Evolutionary conservation across 2,888 invertebrate genomes (phyloP).

Genomic region (Neocrepidodera transversa): DNA sequence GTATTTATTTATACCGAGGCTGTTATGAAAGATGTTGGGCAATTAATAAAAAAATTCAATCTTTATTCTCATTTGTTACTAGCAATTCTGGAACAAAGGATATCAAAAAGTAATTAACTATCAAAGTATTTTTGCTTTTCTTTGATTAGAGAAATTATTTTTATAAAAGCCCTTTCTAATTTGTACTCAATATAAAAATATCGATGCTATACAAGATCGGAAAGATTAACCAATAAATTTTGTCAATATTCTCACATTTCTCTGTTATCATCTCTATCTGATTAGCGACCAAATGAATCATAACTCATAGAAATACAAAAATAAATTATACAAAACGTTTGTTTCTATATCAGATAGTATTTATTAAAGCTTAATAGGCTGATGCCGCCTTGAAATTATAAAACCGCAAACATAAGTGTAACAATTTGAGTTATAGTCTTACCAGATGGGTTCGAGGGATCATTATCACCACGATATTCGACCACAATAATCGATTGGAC

Average conservation of each 20-base stretch:
- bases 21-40: conserved; percentile 50
- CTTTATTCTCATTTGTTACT: conserved; percentile 47
- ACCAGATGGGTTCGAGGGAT: conserved; percentile 54
- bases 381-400: conserved; percentile 57
- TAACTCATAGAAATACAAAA: conserved; percentile 28
- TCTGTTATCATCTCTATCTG: conserved; percentile 11
- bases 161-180: too few species aligned
- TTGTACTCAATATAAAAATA: too few species aligned
- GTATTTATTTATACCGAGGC: conserved; percentile 57
- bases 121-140: too few species aligned
- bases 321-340: conserved; percentile 36
- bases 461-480: conserved; percentile 57
- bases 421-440: conserved; percentile 57
- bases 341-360: conserved; percentile 44
- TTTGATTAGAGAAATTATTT: too few species aligned
- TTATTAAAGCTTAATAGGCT: conserved; percentile 50
- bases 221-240: conserved; percentile 1
- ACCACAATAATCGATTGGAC: conserved; percentile 60
- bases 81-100: conserved; percentile 40
- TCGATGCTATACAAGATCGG: neutral
- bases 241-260: conserved; percentile 17
- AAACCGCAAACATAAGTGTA: conserved; percentile 57
- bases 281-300: conserved; percentile 9
- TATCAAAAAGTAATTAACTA: conserved; percentile 1
- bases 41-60: conserved; percentile 55